Conservation (phyloP, 1,140 invertebrate genomes). For the Heliconius congener region DNA sequence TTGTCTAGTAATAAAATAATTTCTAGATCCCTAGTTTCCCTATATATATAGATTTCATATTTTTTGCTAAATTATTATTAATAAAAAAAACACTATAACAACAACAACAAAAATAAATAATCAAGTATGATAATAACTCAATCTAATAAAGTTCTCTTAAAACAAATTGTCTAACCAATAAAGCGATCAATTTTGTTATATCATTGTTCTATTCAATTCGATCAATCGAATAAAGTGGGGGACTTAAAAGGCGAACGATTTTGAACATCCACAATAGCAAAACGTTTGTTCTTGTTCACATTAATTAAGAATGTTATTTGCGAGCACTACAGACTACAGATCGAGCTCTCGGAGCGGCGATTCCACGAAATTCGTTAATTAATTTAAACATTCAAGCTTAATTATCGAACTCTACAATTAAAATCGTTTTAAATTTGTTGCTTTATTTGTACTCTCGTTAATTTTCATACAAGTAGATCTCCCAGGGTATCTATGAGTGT, state of each 20-base stretch:
- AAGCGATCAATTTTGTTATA: constrained; percentile 21
- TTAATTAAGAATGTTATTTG: constrained; percentile 75
- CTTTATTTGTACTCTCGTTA: constrained; percentile 63
- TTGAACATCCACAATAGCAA: constrained; percentile 61
- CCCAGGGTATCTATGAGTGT: constrained; percentile 36
- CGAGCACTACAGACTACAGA: constrained; percentile 59
- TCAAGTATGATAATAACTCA: background rate
- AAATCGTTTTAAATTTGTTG: constrained; percentile 71
- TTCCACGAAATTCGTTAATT: constrained; percentile 72
- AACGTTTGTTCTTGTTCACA: constrained; percentile 69
- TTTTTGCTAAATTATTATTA: background rate
- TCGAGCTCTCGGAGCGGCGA: constrained; percentile 50
- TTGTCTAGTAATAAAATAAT: too few species aligned
- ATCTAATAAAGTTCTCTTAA: constrained; percentile 1
- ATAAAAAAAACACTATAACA: background rate
- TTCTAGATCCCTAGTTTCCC: too few species aligned
- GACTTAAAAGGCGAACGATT: constrained; percentile 59
- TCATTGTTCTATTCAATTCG: constrained; percentile 23
- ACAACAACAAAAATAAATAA: background rate
- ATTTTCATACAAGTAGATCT: constrained; percentile 50
- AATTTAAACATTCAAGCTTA: constrained; percentile 79
- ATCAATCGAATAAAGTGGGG: constrained; percentile 46
- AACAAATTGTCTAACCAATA: constrained; percentile 22
- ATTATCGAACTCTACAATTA: constrained; percentile 76
- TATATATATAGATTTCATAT: too few species aligned